Evolutionary conservation across 2,888 invertebrate genomes (phyloP).

Genomic region (Pachycephus smyrnensis): DNA sequence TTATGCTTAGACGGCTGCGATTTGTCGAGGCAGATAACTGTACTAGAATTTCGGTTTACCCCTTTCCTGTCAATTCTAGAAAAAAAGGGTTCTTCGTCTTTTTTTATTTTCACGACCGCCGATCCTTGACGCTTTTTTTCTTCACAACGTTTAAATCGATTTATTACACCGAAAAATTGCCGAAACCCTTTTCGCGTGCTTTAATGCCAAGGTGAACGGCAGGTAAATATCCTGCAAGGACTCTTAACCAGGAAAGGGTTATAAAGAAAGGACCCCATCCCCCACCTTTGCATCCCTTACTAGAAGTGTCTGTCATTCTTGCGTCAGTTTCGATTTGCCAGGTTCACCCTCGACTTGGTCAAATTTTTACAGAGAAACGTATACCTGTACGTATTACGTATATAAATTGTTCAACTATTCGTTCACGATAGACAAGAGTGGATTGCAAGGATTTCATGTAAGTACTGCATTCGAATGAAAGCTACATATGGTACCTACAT

Average conservation of each 20-base stretch:
- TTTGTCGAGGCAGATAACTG: conserved; percentile 52
- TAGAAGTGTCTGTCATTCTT: conserved; percentile 6
- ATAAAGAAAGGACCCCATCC: conserved; percentile 30
- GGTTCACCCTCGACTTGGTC: background rate
- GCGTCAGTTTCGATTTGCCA: background rate
- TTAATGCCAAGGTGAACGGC: conserved; percentile 50
- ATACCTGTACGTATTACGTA: background rate
- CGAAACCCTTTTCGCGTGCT: conserved; percentile 42
- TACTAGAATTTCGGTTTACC: conserved; percentile 41
- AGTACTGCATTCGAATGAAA: background rate
- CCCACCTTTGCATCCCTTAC: background rate
- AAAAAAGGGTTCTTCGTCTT: conserved; percentile 13
- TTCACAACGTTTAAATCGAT: conserved; percentile 36
- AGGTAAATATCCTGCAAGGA: conserved; percentile 31
- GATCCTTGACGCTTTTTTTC: conserved; percentile 28
- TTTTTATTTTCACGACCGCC: background rate
- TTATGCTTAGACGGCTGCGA: conserved; percentile 44
- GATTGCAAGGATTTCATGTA: background rate
- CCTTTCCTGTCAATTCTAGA: conserved; percentile 40
- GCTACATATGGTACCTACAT: background rate
- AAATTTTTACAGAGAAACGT: background rate
- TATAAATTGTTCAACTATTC: background rate
- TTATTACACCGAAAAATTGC: conserved; percentile 41
- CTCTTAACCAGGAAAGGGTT: conserved; percentile 32
- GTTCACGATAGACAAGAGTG: background rate